Conservation (phyloP, 2,888 invertebrate species). For the Dynastes grantii region DNA sequence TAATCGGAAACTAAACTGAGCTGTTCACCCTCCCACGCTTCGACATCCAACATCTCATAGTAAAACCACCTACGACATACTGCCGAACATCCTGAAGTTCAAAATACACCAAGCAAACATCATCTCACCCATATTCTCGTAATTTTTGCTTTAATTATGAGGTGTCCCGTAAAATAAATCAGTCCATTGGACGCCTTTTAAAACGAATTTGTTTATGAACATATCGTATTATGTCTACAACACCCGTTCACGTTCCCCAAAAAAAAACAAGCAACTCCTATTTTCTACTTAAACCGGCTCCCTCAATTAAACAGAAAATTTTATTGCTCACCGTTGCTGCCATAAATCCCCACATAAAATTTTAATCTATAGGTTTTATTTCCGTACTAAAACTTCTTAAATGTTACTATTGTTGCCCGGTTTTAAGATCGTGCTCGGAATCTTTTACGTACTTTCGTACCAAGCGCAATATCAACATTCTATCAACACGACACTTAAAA, state of each 20-base stretch:
- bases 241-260: background rate
- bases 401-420: slow-evolving; percentile 14
- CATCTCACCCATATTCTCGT: background rate
- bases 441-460: background rate
- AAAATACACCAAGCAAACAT: too few relatives aligned
- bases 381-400: slow-evolving; percentile 24
- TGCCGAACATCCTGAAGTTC: too few relatives aligned
- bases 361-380: slow-evolving; percentile 31
- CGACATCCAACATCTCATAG: too few relatives aligned
- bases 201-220: background rate
- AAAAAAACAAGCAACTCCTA: background rate
- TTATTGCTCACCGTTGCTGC: slow-evolving; percentile 21
- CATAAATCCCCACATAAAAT: slow-evolving; percentile 19
- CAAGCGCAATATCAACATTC: slow-evolving; percentile 1
- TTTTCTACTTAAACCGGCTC: slow-evolving; percentile 8
- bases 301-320: slow-evolving; percentile 16
- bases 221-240: background rate
- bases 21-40: too few relatives aligned
- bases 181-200: background rate
- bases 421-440: slow-evolving; percentile 1
- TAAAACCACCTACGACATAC: too few relatives aligned
- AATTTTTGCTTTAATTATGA: background rate
- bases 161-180: background rate
- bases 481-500: slow-evolving; percentile 3
- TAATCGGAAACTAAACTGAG: too few relatives aligned